Base-by-base conservation (phyloP, 2,888 invertebrate species). In the Stenchaetothrips biformis region DNA sequence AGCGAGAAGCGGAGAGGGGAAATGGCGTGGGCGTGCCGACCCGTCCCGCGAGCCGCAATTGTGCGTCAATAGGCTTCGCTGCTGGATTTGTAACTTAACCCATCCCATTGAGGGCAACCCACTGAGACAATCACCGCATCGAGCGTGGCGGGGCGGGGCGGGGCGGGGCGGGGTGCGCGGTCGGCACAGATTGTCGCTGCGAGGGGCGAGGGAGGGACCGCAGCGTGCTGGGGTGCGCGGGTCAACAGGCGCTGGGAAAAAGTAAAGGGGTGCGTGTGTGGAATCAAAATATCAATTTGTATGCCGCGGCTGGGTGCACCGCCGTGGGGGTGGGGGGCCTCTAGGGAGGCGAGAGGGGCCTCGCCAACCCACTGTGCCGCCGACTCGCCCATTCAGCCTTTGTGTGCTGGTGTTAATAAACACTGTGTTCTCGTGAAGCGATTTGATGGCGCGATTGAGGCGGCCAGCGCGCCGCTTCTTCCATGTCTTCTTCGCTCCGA, bases 161-260 rank as follows among this genome's bases (percentile, higher is more conserved):
- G 27, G 37, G 78, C 53, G 78, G 81, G 78, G 47, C 74, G 47
- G 74, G 21, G 78, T 81, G 80, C 79, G 78, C 78, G 48, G 78
- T 77, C 59, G 79, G 80, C 77, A 74, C 80, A 74, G 80, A 79
- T 78, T 82, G 81, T 48, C 80, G 83, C 86, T 86, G 86, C 85
- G 82, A 83, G 79, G 83, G 83, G 86, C 86, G 86, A 86, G 86
- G 83, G 83, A 83, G 82, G 81, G 79, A n/a, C 81, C 82, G 81
- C 83, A 82, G 84, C 84, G 83, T 83, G 83, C 82, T 81, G 80
- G 27, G 79, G 49, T 53, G 53, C 77, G 82, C 84, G 86, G 86
- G 86, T 84, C 83, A 81, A 78, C 82, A 82, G 82, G 82, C 81
- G 77, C 82, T 82, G 82, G 80, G 80, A 84, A 84, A 85, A 85